A percentile compares a stretch with the other conserved stretches of the same genome.
phyloP scores from a whole-genome alignment of 1,140 invertebrate genomes.

The Brachionus calyciflorus region DNA sequence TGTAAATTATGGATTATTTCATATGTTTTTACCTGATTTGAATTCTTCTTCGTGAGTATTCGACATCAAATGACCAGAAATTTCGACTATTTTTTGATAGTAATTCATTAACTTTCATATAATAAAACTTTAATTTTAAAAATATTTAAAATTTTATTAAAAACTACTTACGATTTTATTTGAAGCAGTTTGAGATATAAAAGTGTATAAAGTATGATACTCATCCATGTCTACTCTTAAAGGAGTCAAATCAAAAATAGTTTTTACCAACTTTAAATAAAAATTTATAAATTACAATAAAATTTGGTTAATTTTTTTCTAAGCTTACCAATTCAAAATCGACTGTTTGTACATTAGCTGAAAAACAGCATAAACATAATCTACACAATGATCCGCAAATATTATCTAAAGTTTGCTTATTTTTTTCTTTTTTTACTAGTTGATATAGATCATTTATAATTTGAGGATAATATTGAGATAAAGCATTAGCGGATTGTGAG shows the following conservation, averaged over 20 bases:
- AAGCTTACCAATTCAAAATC: conserved; percentile 43
- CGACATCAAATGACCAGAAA: conserved; percentile 34
- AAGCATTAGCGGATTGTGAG: neutral
- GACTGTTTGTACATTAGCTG: neutral
- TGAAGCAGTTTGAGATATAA: conserved; percentile 7
- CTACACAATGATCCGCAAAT: conserved; percentile 41
- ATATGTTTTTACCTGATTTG: neutral
- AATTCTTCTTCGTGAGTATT: conserved; percentile 37
- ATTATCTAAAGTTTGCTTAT: conserved; percentile 41
- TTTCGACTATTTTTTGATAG: conserved; percentile 44
- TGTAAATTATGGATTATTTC: too few species aligned
- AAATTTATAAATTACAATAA: neutral
- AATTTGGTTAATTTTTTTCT: neutral
- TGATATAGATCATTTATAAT: conserved; percentile 1
- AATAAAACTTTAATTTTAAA: neutral
- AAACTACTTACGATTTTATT: conserved; percentile 7
- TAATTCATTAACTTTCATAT: conserved; percentile 19
- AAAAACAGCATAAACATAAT: conserved; percentile 20
- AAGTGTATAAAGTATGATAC: conserved; percentile 30
- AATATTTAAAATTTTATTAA: neutral
- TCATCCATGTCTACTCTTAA: conserved; percentile 26
- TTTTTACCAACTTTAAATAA: conserved; percentile 19
- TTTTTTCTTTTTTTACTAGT: conserved; percentile 30
- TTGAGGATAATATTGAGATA: conserved; percentile 6
- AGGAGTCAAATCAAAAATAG: conserved; percentile 31